phyloP scores from a whole-genome alignment of 2,888 invertebrate genomes.

The Apodemia zela region DNA sequence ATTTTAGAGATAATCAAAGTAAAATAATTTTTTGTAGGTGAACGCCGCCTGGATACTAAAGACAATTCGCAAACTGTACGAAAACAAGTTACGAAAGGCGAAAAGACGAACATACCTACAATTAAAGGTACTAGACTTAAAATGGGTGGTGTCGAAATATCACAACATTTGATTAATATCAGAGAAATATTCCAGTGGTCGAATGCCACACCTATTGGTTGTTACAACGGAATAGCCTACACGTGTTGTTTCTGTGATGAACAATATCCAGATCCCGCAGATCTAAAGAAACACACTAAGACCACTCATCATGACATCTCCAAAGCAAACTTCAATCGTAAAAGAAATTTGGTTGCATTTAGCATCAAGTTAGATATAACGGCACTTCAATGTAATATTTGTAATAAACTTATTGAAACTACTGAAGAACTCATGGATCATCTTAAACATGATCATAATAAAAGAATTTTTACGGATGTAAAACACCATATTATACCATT shows the following conservation, averaged over 20 bases:
- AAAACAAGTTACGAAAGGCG: constrained; percentile 18
- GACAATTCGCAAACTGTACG: constrained; percentile 23
- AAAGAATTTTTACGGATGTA: constrained; percentile 55
- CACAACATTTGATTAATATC: constrained; percentile 46
- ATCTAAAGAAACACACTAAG: constrained; percentile 45
- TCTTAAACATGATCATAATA: constrained; percentile 55
- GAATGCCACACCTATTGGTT: constrained; percentile 52
- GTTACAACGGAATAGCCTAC: constrained; percentile 44
- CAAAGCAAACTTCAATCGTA: constrained; percentile 41
- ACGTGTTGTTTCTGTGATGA: constrained; percentile 45
- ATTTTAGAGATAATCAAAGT: constrained; percentile 23
- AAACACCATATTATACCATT: constrained; percentile 66
- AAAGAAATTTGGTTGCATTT: constrained; percentile 42
- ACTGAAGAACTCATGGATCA: constrained; percentile 53
- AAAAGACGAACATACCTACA: constrained; percentile 29
- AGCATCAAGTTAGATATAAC: constrained; percentile 50
- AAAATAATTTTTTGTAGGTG: constrained; percentile 30
- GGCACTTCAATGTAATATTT: constrained; percentile 40
- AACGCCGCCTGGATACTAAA: constrained; percentile 6
- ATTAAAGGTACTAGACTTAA: constrained; percentile 25
- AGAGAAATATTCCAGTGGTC: constrained; percentile 42
- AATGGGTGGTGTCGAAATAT: constrained; percentile 33
- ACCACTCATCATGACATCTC: constrained; percentile 36
- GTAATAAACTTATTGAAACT: constrained; percentile 49
- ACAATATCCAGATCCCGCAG: constrained; percentile 39